phyloP scores from a whole-genome alignment of 2,888 invertebrate species.

The Boloria euphrosyne region DNA sequence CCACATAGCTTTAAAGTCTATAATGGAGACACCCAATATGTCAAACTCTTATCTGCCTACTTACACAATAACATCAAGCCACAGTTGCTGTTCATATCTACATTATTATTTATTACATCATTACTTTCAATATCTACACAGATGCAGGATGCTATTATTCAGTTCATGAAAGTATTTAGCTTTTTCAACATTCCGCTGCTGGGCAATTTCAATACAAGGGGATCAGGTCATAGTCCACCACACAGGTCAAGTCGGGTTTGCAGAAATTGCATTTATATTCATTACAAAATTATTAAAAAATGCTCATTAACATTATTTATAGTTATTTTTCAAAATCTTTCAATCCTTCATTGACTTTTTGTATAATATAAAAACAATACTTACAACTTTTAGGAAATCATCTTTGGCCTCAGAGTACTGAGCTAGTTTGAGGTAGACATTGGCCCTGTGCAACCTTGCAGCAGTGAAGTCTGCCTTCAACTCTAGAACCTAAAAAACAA shows the following conservation, averaged over 20 bases:
- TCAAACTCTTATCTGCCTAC: slow-evolving; percentile 16
- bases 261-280: too few species aligned
- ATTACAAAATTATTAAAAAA: too few species aligned
- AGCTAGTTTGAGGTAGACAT: slow-evolving; percentile 94
- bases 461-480: slow-evolving; percentile 97
- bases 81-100: neutral
- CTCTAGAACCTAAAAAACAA: slow-evolving; percentile 86
- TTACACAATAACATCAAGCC: slow-evolving; percentile 10
- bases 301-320: too few species aligned
- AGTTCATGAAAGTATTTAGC: neutral
- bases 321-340: too few species aligned
- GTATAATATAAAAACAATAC: slow-evolving; percentile 55
- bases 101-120: slow-evolving; percentile 18
- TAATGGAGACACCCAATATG: neutral
- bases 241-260: too few species aligned
- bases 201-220: too few species aligned
- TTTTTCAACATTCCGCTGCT: too few species aligned
- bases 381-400: slow-evolving; percentile 93
- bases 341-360: neutral
- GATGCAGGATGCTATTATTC: neutral
- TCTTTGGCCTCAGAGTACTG: slow-evolving; percentile 90
- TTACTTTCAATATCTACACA: neutral
- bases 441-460: slow-evolving; percentile 92
- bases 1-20: neutral
- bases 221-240: too few species aligned